A percentile compares a stretch with the other conserved stretches of the same genome.
Conservation (phyloP, 2,113 vertebrate species). For the Panthera tigris region DNA sequence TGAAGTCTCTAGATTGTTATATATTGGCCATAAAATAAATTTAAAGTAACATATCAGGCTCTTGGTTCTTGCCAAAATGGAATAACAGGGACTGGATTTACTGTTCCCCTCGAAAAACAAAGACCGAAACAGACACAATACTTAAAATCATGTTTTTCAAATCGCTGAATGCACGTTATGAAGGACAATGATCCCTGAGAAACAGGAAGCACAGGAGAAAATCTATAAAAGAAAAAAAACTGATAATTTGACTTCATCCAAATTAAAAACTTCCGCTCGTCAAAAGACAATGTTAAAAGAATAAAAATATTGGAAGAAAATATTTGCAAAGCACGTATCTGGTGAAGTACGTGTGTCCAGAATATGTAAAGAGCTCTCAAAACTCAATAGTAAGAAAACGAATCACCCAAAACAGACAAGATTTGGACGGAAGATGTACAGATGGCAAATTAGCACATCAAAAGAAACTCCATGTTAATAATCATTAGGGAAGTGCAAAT, state of each 20-base stretch:
- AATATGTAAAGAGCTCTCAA: conserved; percentile 19
- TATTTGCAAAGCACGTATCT: background rate
- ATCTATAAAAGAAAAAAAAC: background rate
- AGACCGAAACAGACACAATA: background rate
- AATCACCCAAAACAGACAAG: background rate
- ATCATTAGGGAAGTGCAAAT: background rate
- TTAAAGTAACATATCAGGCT: background rate
- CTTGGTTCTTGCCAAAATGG: background rate
- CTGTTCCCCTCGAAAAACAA: background rate
- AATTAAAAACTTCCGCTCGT: background rate
- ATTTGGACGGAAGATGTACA: background rate
- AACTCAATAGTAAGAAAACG: conserved; percentile 26
- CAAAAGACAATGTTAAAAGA: background rate
- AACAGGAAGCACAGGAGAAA: background rate
- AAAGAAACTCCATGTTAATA: background rate
- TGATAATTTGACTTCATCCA: background rate
- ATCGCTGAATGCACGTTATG: background rate
- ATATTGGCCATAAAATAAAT: background rate
- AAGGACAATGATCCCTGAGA: background rate
- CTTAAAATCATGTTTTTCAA: background rate
- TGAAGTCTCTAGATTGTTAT: background rate
- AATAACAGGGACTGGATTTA: background rate
- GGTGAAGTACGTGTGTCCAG: background rate
- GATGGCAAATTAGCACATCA: background rate
- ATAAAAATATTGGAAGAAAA: background rate